Base-by-base conservation (phyloP, 2,797 vertebrate species). In the Parambassis ranga region DNA sequence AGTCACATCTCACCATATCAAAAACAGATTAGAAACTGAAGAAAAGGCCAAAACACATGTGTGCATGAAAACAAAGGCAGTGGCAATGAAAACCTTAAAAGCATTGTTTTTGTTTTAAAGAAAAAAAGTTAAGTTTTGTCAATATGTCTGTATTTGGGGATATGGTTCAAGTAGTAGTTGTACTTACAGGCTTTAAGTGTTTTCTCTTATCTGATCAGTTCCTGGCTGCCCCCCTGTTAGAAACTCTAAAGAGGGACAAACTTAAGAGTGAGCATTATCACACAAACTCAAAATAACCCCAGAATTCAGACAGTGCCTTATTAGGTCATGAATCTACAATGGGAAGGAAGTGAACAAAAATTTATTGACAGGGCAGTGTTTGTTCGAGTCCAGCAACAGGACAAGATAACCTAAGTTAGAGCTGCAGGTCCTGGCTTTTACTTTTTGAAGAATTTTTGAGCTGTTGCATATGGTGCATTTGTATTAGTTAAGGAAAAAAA, bases 231-330 rank as follows among this genome's bases (percentile, higher is more conserved):
- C 72, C 89, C 83, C 73, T 82, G 52, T 78, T 72, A 79, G 89
- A 90, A 91, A 93, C 89, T 92, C 61, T 77, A 60, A 63, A 87
- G 72, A 69, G 81, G 75, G 79, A 83, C 83, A 77, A 73, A 75
- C 72, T 75, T 51, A 62, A n/a, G 84, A 76, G 74, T 73, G 72
- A 81, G 74, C 93, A 96, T 96, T 97, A 98, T 98, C 96, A 94
- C 94, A 95, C 85, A 90, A 86, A 93, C 96, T 96, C 77, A 86
- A 97, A 97, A 98, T 97, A 98, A 96, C 85, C 93, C 92, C 90
- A 93, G 93, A 97, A 95, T 94, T 94, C 93, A 93, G 90, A 84
- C 82, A 90, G 84, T 82, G 84, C 96, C 96, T 94, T 98, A 96
- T 98, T 95, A 94, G 96, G 96, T 86, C 93, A 96, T 92, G 93